Conservation (phyloP, 2,888 invertebrate genomes). For the Athalia cordata region DNA sequence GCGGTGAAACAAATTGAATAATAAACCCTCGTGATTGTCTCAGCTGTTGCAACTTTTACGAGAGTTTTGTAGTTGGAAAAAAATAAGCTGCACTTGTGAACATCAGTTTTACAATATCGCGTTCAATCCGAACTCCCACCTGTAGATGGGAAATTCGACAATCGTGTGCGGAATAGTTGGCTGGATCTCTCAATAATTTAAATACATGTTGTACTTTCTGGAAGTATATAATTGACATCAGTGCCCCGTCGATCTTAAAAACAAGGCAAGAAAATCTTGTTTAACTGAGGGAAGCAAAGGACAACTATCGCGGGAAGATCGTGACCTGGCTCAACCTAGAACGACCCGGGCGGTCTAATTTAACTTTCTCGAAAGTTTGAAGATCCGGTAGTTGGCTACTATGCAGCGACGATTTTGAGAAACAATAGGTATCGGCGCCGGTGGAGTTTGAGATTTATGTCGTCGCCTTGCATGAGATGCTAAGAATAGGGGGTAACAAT, state of each 20-base stretch:
- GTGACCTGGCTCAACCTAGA: conserved; percentile 27
- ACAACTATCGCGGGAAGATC: not conserved
- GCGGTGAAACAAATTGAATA: not conserved
- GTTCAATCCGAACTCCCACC: too few species aligned
- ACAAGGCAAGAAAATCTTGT: not conserved
- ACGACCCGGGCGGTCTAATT: not conserved
- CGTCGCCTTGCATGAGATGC: not conserved
- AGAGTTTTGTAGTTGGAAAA: too few species aligned
- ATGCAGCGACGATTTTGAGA: not conserved
- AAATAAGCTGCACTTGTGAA: too few species aligned
- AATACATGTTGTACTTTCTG: too few species aligned
- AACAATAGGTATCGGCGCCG: conserved; percentile 20
- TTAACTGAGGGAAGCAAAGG: not conserved
- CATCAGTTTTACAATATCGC: too few species aligned
- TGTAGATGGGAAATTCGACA: too few species aligned
- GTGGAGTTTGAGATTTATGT: conserved; percentile 21
- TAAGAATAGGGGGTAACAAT: conserved; percentile 43
- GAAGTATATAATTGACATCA: too few species aligned
- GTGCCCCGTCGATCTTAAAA: not conserved
- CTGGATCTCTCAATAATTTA: too few species aligned
- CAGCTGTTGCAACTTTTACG: not conserved
- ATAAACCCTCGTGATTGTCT: conserved; percentile 4
- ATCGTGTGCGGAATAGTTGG: too few species aligned
- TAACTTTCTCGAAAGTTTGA: conserved; percentile 8
- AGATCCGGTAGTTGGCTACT: conserved; percentile 11